Conservation (phyloP, 2,888 invertebrate species). For the Oscheius sp. region DNA sequence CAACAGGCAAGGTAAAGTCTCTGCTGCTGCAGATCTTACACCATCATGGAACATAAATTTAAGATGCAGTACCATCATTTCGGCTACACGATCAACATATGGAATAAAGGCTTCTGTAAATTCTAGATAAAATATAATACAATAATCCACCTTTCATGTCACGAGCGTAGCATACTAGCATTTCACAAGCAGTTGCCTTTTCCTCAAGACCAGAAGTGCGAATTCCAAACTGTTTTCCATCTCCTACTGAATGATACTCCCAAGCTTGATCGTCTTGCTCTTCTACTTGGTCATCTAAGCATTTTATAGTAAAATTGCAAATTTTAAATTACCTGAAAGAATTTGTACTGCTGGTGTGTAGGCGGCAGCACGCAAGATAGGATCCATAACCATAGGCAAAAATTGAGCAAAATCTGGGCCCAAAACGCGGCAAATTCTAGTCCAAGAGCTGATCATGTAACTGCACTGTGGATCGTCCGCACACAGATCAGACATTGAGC, state of each 20-base stretch:
- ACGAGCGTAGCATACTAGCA: constrained; percentile 92
- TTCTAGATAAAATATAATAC: not conserved
- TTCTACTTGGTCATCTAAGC: constrained; percentile 21
- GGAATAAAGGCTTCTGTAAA: constrained; percentile 74
- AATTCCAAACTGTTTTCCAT: constrained; percentile 89
- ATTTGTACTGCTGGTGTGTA: constrained; percentile 93
- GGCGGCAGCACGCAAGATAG: constrained; percentile 88
- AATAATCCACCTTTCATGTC: constrained; percentile 84
- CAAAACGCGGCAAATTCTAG: constrained; percentile 88
- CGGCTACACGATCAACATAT: constrained; percentile 78
- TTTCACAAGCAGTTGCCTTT: constrained; percentile 93
- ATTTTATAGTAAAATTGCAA: not conserved
- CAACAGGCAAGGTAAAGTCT: constrained; percentile 85
- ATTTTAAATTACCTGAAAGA: constrained; percentile 80
- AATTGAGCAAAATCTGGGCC: constrained; percentile 78
- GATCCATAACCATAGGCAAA: constrained; percentile 92
- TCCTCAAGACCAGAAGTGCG: constrained; percentile 92
- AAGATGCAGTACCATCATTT: constrained; percentile 79
- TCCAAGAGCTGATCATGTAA: constrained; percentile 98
- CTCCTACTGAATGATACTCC: constrained; percentile 87
- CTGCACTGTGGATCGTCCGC: constrained; percentile 77
- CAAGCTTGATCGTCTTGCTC: constrained; percentile 15
- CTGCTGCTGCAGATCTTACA: constrained; percentile 88
- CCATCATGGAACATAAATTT: constrained; percentile 92
- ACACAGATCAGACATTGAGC: constrained; percentile 31